phyloP scores from a whole-genome alignment of 2,113 vertebrate species.

The Ammodytes marinus region DNA sequence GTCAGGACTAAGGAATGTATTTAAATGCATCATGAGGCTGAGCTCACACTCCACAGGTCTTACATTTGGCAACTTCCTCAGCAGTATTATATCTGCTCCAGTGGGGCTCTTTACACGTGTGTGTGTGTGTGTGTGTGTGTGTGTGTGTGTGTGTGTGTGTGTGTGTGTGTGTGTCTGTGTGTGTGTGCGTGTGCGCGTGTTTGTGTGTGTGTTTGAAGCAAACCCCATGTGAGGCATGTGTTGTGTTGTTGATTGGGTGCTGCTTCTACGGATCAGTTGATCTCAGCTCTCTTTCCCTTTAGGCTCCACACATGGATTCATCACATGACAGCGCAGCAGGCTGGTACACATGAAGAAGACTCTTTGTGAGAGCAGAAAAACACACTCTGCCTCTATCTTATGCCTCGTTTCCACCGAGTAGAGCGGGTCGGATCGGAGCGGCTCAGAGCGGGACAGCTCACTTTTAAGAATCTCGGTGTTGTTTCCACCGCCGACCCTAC shows the following conservation, averaged over 20 bases:
- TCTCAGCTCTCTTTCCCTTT: slow-evolving; percentile 31
- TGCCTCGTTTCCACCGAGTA: too few relatives aligned
- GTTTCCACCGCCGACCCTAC: too few relatives aligned
- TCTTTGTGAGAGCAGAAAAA: slow-evolving; percentile 69
- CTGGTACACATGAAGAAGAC: slow-evolving; percentile 52
- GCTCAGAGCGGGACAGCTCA: too few relatives aligned
- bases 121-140: slow-evolving; percentile 6
- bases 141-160: slow-evolving; percentile 23
- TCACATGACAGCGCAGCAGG: slow-evolving; percentile 71
- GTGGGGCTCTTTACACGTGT: slow-evolving; percentile 16
- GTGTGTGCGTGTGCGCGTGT: too few relatives aligned
- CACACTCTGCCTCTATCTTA: slow-evolving; percentile 1
- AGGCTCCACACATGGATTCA: slow-evolving; percentile 69
- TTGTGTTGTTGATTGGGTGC: slow-evolving; percentile 12
- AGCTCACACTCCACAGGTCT: slow-evolving; percentile 39
- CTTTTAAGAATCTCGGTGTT: too few relatives aligned
- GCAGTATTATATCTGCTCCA: slow-evolving; percentile 31
- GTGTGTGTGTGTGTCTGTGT: not conserved
- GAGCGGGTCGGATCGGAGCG: too few relatives aligned
- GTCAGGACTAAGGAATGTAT: slow-evolving; percentile 61
- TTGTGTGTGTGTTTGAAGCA: slow-evolving; percentile 11
- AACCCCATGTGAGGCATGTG: slow-evolving; percentile 46
- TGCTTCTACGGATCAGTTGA: slow-evolving; percentile 64
- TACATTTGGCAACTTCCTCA: slow-evolving; percentile 24
- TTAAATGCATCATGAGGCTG: slow-evolving; percentile 46